These are phyloP conservation scores for Zoroaster sp. DNA, from an alignment of 53 echinoderm and acorn worm genomes.

Conservation along the genomic window DNA sequence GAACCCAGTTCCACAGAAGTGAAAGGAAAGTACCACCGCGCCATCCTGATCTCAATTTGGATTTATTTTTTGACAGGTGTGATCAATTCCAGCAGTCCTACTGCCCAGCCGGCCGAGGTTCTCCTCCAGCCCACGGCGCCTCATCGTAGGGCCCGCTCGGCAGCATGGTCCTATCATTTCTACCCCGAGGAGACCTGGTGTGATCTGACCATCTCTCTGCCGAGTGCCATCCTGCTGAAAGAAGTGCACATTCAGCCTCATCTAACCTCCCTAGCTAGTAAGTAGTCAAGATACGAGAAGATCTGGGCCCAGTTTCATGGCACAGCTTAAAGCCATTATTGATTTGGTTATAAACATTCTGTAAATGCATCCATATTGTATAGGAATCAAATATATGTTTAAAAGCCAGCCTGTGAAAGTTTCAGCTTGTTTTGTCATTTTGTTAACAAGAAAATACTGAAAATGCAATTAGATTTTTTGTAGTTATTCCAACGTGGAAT, in stretches of 20 bases:
- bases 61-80: conserved; percentile 51
- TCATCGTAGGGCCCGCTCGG: conserved; percentile 84
- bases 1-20: too few species aligned
- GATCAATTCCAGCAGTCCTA: conserved; percentile 89
- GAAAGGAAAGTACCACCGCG: too few species aligned
- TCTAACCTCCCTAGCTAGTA: conserved; percentile 92
- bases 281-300: conserved; percentile 52
- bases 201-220: conserved; percentile 92
- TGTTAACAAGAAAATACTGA: too few species aligned
- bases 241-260: conserved; percentile 96
- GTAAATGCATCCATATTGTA: too few species aligned
- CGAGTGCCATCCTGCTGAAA: conserved; percentile 87
- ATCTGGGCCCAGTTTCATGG: too few species aligned
- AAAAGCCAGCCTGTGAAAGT: too few species aligned
- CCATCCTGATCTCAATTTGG: too few species aligned
- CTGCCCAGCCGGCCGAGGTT: conserved; percentile 92
- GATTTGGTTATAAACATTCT: too few species aligned
- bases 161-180: conserved; percentile 99
- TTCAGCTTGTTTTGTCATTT: too few species aligned
- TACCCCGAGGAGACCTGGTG: conserved; percentile 98
- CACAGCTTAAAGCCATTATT: background rate
- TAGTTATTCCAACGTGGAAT: too few species aligned
- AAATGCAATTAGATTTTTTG: too few species aligned
- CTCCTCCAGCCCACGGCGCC: conserved; percentile 89
- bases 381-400: too few species aligned